These are phyloP conservation scores for Hyalella azteca DNA, from an alignment of 2,888 invertebrate genomes.

Conservation along the genomic window DNA sequence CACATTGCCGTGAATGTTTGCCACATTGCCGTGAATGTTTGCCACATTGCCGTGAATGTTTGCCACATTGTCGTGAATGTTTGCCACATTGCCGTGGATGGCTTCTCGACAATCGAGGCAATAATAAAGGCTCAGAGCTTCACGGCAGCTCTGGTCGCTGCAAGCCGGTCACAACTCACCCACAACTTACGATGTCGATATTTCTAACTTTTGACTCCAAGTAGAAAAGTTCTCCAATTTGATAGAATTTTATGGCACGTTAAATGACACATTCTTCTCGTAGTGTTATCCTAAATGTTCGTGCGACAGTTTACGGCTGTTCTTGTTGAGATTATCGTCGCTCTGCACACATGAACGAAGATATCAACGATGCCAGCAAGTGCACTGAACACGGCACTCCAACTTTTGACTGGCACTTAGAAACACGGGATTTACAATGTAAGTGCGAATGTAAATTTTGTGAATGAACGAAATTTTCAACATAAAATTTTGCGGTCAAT, in stretches of 20 bases:
- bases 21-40: too few relatives aligned
- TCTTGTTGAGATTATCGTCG: background rate
- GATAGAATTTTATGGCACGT: conserved; percentile 34
- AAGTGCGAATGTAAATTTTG: too few relatives aligned
- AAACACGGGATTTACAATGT: too few relatives aligned
- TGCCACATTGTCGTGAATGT: too few relatives aligned
- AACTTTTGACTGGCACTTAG: too few relatives aligned
- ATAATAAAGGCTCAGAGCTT: background rate
- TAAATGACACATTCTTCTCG: conserved; percentile 32
- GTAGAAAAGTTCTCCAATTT: conserved; percentile 34
- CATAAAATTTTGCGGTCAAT: too few relatives aligned
- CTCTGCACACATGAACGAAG: background rate
- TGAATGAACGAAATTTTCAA: too few relatives aligned
- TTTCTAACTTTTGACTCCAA: conserved; percentile 29
- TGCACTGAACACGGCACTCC: too few relatives aligned
- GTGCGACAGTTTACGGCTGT: conserved; percentile 1
- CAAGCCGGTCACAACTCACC: background rate
- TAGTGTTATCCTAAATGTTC: conserved; percentile 36
- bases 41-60: too few relatives aligned
- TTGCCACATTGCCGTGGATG: background rate
- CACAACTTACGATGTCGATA: conserved; percentile 24
- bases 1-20: too few relatives aligned
- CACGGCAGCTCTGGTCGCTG: background rate
- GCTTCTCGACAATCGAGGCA: background rate
- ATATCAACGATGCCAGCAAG: too few relatives aligned